Base-by-base conservation (phyloP, 1,140 invertebrate species). In the Scaptomyza pallida region DNA sequence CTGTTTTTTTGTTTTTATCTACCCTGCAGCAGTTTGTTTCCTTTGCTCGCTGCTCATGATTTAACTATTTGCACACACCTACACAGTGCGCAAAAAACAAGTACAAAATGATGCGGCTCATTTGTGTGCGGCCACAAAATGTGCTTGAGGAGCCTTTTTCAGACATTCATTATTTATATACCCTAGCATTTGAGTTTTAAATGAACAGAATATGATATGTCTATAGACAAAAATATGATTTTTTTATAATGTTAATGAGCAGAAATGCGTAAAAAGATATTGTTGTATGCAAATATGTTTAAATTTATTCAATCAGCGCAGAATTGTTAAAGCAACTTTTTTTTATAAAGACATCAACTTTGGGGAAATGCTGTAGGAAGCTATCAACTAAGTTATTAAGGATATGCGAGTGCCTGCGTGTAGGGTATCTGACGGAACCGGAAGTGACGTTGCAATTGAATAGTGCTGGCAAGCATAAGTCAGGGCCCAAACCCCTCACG, bases 401-500 rank as follows among this genome's bases (percentile, higher is more conserved):
- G 30, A n/a, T n/a, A 10, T 8, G 41, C 17, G 40, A 41, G 1
- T 26, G 6, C 33, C 33, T 41, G 30, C 33, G 30, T 33, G 9
- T 13, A 44, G 75, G 57, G 72, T 65, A 56, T 44, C 50, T 51
- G 59, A 26, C 51, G 35, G 50, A 61, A 74, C 56, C 81, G 81
- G 80, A 85, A 74, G 75, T 86, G 73, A 85, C 73, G 74, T 51
- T 64, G 81, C 81, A 86, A 85, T 79, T 80, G 81, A 73, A 86
- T 86, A 73, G 80, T 80, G 76, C 76, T 71, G 50, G 23, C 26
- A 30, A 48, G 59, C 50, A 35, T 35, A 12, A 35, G 33, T n/a
- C 55, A 45, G 41, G 57, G 59, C 52, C 55, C 57, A 44, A 56
- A 78, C 64, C 37, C 72, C 71, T 44, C 30, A 17, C 16, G n/a